These are phyloP conservation scores for Characodon lateralis DNA, from an alignment of 2,797 vertebrate species.

Conservation along the genomic window DNA sequence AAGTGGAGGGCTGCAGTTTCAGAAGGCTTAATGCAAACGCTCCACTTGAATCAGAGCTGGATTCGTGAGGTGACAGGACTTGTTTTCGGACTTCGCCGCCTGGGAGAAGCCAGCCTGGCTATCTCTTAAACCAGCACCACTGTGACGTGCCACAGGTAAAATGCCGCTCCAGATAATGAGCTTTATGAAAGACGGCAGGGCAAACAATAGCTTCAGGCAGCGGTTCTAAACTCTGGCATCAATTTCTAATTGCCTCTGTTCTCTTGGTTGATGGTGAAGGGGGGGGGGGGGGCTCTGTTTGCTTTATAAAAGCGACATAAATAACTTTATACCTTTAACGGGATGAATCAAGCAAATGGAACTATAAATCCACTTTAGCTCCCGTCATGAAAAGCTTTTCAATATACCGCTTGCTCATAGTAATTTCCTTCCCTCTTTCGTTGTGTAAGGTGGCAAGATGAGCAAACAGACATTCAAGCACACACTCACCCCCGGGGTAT, in stretches of 20 bases:
- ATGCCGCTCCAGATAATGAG: constrained; percentile 53
- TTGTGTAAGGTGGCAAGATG: constrained; percentile 60
- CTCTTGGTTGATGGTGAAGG: constrained; percentile 48
- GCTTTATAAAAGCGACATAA: constrained; percentile 27
- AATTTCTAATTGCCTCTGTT: constrained; percentile 69
- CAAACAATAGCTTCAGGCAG: constrained; percentile 64
- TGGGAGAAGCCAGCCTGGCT: constrained; percentile 48
- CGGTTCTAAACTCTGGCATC: constrained; percentile 49
- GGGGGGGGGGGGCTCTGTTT: constrained; percentile 40
- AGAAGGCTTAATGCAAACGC: constrained; percentile 56
- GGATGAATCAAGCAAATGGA: constrained; percentile 64
- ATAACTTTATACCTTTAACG: constrained; percentile 48
- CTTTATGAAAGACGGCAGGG: constrained; percentile 58
- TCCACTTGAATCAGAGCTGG: constrained; percentile 62
- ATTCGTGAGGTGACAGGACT: constrained; percentile 52
- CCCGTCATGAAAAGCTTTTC: constrained; percentile 59
- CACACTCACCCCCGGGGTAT: constrained; percentile 63
- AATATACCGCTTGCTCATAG: constrained; percentile 58
- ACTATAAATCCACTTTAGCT: constrained; percentile 64
- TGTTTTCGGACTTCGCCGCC: constrained; percentile 48
- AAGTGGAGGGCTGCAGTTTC: constrained; percentile 52
- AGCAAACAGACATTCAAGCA: constrained; percentile 70
- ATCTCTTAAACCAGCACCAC: constrained; percentile 51
- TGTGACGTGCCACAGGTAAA: constrained; percentile 56
- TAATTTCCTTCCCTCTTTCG: constrained; percentile 56